These are phyloP conservation scores for Tinea semifulvella DNA, from an alignment of 2,888 invertebrate genomes.

Conservation along the genomic window DNA sequence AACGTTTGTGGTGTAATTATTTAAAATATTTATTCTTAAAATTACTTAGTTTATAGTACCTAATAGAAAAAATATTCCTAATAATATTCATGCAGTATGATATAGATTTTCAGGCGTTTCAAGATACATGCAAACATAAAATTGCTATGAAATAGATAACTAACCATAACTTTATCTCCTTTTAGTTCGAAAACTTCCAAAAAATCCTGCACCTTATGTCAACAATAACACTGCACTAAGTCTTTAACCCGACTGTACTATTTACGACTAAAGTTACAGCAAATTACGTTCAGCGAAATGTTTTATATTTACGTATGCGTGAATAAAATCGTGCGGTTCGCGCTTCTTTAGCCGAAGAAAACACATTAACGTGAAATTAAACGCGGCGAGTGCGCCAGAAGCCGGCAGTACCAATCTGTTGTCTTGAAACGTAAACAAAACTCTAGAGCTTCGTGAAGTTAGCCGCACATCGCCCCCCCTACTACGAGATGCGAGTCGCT, in stretches of 20 bases:
- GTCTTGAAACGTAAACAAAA: slow-evolving; percentile 66
- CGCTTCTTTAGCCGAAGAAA: slow-evolving; percentile 5
- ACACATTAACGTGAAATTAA: slow-evolving; percentile 9
- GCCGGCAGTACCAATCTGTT: slow-evolving; percentile 61
- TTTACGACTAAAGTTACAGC: too few relatives aligned
- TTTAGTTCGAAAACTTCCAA: too few relatives aligned
- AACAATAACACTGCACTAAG: slow-evolving; percentile 1
- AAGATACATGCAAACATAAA: too few relatives aligned
- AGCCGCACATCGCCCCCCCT: slow-evolving; percentile 29
- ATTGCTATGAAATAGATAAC: too few relatives aligned
- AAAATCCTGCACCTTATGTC: background rate
- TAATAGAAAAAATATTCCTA: too few relatives aligned
- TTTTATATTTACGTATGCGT: background rate
- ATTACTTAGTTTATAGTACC: too few relatives aligned
- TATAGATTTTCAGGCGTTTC: too few relatives aligned
- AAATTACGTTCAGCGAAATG: background rate
- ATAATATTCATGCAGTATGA: too few relatives aligned
- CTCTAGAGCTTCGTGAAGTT: slow-evolving; percentile 41
- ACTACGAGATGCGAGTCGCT: slow-evolving; percentile 18
- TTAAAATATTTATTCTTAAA: too few relatives aligned
- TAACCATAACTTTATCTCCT: too few relatives aligned
- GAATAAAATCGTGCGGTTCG: background rate
- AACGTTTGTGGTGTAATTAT: too few relatives aligned
- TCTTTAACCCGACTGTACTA: background rate
- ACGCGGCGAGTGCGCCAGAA: slow-evolving; percentile 25